Evolutionary conservation across 2,113 vertebrate species (phyloP).

Genomic region (Chlorocebus sabaeus): DNA sequence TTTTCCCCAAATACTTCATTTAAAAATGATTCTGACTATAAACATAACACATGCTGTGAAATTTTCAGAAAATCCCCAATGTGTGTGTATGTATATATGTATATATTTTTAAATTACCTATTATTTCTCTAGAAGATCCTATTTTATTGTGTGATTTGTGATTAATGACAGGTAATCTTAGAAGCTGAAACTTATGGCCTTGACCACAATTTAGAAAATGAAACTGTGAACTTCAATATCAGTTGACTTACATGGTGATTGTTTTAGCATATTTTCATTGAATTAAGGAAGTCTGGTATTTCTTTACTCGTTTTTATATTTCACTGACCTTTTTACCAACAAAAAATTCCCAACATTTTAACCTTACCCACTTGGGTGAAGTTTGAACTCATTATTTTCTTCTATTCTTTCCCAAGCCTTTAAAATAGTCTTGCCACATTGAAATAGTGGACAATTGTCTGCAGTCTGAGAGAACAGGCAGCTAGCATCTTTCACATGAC

Average conservation of each 20-base stretch:
- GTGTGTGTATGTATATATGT: background rate
- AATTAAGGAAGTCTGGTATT: background rate
- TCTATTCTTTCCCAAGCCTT: slow-evolving; percentile 19
- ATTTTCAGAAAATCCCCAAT: background rate
- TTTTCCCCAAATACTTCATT: background rate
- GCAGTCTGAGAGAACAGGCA: background rate
- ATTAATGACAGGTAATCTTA: background rate
- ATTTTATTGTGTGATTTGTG: background rate
- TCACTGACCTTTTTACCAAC: background rate
- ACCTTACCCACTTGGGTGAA: background rate
- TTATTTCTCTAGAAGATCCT: background rate
- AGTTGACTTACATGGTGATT: background rate
- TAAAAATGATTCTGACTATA: background rate
- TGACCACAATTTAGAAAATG: slow-evolving; percentile 47
- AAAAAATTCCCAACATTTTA: slow-evolving; percentile 39
- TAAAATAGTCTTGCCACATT: background rate
- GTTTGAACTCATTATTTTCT: slow-evolving; percentile 41
- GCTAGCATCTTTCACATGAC: slow-evolving; percentile 9
- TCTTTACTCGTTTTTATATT: background rate
- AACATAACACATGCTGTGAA: background rate
- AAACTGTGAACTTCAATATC: background rate
- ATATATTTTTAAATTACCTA: background rate
- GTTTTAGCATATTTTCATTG: background rate
- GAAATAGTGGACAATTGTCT: slow-evolving; percentile 49
- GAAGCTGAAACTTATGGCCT: background rate